These are phyloP conservation scores for Tenthredo distinguenda DNA, from an alignment of 2,888 invertebrate species.

Conservation along the genomic window DNA sequence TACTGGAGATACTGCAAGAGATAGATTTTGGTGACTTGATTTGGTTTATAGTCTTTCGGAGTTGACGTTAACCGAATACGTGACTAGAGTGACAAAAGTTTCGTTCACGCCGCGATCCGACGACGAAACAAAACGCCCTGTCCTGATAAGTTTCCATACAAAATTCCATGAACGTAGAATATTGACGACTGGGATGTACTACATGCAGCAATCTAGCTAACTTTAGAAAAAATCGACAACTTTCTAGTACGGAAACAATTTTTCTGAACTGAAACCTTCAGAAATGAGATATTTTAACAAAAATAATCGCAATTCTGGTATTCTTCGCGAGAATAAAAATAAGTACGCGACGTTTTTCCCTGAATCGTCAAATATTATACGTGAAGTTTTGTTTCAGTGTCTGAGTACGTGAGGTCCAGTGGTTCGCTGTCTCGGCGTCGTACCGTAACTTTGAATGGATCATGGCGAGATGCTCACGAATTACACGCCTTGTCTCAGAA, in stretches of 20 bases:
- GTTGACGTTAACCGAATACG: background rate
- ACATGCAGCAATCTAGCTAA: too few species aligned
- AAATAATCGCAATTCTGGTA: too few species aligned
- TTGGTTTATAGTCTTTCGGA: constrained; percentile 25
- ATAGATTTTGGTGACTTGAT: constrained; percentile 24
- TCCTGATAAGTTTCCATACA: background rate
- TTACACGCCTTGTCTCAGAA: constrained; percentile 68
- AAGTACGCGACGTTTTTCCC: background rate
- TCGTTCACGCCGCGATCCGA: background rate
- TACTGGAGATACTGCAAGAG: background rate
- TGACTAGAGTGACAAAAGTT: background rate
- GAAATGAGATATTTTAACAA: too few species aligned
- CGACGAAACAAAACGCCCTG: too few species aligned
- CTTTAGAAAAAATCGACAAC: background rate
- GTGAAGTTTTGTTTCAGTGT: constrained; percentile 69
- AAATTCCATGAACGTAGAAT: background rate
- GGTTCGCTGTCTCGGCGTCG: constrained; percentile 74
- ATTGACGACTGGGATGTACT: background rate
- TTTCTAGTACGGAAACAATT: too few species aligned
- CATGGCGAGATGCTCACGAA: constrained; percentile 79
- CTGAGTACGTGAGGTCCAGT: constrained; percentile 77
- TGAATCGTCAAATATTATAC: background rate
- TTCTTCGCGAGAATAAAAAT: too few species aligned
- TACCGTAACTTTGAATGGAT: constrained; percentile 74
- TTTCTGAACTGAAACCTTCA: too few species aligned